These are phyloP conservation scores for Sylvicola fuscatus DNA, from an alignment of 2,888 invertebrate species.

Conservation along the genomic window DNA sequence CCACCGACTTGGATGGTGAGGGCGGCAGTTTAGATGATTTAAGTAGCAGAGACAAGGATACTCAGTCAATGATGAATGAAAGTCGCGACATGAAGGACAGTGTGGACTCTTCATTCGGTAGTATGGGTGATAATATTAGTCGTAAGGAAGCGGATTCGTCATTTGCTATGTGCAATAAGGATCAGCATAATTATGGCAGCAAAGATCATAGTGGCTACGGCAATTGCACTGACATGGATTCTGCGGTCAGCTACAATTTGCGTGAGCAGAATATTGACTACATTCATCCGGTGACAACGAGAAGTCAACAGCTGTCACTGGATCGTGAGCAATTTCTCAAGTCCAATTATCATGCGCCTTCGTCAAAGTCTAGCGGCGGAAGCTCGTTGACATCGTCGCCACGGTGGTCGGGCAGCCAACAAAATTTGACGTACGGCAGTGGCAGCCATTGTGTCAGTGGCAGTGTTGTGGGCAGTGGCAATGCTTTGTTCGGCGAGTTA, in stretches of 20 bases:
- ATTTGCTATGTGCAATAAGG: slow-evolving; percentile 3
- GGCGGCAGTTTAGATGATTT: slow-evolving; percentile 40
- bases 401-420: slow-evolving; percentile 11
- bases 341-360: slow-evolving; percentile 5
- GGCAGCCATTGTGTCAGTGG: slow-evolving; percentile 2
- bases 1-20: slow-evolving; percentile 59
- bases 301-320: slow-evolving; percentile 8
- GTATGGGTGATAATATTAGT: slow-evolving; percentile 8
- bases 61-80: slow-evolving; percentile 10
- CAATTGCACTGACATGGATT: slow-evolving; percentile 8
- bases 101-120: slow-evolving; percentile 11
- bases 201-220: slow-evolving; percentile 7
- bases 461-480: slow-evolving; percentile 1
- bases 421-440: slow-evolving; percentile 9
- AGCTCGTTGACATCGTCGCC: background rate
- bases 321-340: slow-evolving; percentile 7
- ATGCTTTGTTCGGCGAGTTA: background rate
- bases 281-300: slow-evolving; percentile 8
- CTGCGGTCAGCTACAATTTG: slow-evolving; percentile 13
- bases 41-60: slow-evolving; percentile 11
- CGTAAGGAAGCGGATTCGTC: slow-evolving; percentile 6
- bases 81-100: slow-evolving; percentile 11
- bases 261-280: slow-evolving; percentile 15
- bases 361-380: slow-evolving; percentile 4
- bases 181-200: background rate